Conservation (phyloP, 2,888 invertebrate genomes). For the Caenorhabditis becei region DNA sequence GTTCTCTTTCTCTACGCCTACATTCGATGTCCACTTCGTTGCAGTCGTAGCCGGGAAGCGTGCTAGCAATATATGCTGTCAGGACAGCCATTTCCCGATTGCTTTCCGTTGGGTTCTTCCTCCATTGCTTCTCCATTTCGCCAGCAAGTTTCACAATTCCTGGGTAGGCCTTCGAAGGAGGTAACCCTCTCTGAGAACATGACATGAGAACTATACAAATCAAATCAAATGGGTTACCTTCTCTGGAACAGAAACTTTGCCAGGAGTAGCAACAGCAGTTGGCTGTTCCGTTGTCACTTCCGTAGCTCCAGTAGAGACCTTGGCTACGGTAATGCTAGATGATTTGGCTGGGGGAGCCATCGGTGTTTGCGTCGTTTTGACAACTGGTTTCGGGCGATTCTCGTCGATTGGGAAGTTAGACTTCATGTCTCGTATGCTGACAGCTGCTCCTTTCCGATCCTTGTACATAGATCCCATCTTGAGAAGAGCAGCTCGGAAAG, state of each 20-base stretch:
- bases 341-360: not conserved
- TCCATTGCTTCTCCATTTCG: slow-evolving; percentile 52
- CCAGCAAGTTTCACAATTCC: slow-evolving; percentile 38
- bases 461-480: slow-evolving; percentile 28
- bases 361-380: not conserved
- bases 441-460: slow-evolving; percentile 29
- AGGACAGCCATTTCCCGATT: slow-evolving; percentile 35
- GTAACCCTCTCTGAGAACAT: slow-evolving; percentile 16
- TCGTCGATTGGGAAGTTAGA: slow-evolving; percentile 39
- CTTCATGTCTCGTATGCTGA: slow-evolving; percentile 21
- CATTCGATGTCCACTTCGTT: slow-evolving; percentile 26
- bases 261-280: not conserved
- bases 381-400: not conserved
- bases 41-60: slow-evolving; percentile 15
- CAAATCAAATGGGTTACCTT: too few species aligned
- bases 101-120: slow-evolving; percentile 22
- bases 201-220: too few species aligned
- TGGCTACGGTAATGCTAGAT: slow-evolving; percentile 30
- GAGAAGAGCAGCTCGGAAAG: slow-evolving; percentile 45
- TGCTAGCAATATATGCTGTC: slow-evolving; percentile 52
- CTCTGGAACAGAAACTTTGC: not conserved
- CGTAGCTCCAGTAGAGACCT: not conserved
- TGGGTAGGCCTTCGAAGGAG: slow-evolving; percentile 13
- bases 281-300: slow-evolving; percentile 19
- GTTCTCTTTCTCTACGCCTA: slow-evolving; percentile 16